Base-by-base conservation (phyloP, 2,797 vertebrate genomes). In the Valencia hispanica region DNA sequence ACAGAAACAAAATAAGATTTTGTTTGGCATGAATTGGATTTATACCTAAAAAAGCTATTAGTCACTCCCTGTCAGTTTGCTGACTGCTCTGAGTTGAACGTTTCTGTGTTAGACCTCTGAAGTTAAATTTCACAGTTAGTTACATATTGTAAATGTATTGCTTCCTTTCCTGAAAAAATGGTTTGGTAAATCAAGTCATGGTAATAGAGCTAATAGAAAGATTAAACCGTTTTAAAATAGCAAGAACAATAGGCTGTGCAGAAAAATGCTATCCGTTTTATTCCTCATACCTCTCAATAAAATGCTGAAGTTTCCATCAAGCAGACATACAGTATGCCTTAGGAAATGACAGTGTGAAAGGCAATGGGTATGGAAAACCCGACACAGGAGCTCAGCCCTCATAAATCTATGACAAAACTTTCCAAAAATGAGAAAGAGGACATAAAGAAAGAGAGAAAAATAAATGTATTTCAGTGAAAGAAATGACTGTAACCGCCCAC, bases 1-100 rank as follows among this genome's bases (percentile, higher is more conserved):
- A 94, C 90, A 93, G 93, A 94, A 94, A 94, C 93, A 93, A 95
- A 95, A 96, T 94, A 95, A 94, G 94, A 88, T 94, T 94, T 93
- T 95, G 94, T 95, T 94, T 93, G 93, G 90, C 92, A 94, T 92
- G 92, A 94, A 96, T 95, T 95, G 93, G 93, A 93, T 94, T 94
- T 94, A 86, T 84, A 87, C 81, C 83, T 81, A 88, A 87, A 87
- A 92, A 94, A 92, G 89, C 93, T 92, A 94, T 95, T 95, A 94
- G 93, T 95, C 94, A 94, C 92, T 93, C 91, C 87, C 90, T 89
- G 92, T 94, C 91, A 93, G 93, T 92, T 94, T 89, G 89, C 89
- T 91, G 92, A 91, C 91, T 91, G 92, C 88, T 84, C 82, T 59
- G 75, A 88, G 86, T 91, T 91, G 86, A 82, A 87, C 71, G 84